These are phyloP conservation scores for Nemoura dubitans DNA, from an alignment of 2,888 invertebrate genomes.

Conservation along the genomic window DNA sequence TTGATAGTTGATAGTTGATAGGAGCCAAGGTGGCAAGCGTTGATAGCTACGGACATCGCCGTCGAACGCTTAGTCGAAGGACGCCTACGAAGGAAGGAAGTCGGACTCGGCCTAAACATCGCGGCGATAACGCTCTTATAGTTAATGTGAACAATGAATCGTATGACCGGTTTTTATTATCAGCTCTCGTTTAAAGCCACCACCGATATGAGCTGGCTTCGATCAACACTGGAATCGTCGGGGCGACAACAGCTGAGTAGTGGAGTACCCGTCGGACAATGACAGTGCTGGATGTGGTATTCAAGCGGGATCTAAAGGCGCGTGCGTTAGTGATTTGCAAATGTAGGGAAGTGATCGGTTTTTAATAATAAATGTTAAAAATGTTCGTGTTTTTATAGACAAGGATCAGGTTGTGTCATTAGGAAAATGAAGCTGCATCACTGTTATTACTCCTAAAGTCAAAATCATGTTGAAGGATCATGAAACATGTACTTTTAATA, in stretches of 20 bases:
- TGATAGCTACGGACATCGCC: neutral
- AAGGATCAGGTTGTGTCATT: neutral
- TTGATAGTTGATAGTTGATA: neutral
- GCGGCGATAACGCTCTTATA: neutral
- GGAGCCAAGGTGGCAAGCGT: neutral
- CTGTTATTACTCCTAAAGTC: neutral
- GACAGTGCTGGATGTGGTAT: too few species aligned
- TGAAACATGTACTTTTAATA: neutral
- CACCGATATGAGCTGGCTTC: too few species aligned
- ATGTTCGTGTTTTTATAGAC: neutral
- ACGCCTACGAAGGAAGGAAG: neutral
- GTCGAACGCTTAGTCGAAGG: neutral
- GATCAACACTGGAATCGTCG: too few species aligned
- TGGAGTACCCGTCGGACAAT: too few species aligned
- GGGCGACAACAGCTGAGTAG: too few species aligned
- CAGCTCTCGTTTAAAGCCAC: neutral
- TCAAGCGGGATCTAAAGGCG: neutral
- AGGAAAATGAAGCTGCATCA: neutral
- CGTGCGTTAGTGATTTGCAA: neutral
- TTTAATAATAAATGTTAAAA: neutral
- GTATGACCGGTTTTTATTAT: neutral
- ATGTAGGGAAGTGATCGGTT: neutral
- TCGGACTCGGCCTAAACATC: neutral
- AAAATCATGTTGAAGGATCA: neutral
- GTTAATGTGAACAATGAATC: neutral